Evolutionary conservation across 2,113 vertebrate species (phyloP), one percentile per base, ranked within the genome.

Genomic region (Turnix velox): DNA sequence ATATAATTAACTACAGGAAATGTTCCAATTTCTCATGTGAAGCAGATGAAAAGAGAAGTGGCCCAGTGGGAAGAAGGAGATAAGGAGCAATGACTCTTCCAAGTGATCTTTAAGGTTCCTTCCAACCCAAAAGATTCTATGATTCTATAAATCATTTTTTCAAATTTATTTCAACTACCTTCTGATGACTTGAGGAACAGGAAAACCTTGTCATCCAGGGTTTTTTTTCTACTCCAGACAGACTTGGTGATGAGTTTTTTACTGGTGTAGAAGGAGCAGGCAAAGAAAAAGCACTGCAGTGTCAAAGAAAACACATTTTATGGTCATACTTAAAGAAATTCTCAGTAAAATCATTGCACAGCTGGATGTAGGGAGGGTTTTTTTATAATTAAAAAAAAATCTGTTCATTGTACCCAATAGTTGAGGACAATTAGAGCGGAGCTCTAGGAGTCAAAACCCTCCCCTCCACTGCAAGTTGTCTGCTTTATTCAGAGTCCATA

Each of bases 331-430:
- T 37, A n/a, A 54, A 58, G 37, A 65, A 72, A n/a, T 49, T 25
- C 10, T 2, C 5, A n/a, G 46, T 43, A 42, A 80, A 54, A 39
- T 62, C 6, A 8, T 3, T 66, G 35, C 18, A 24, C 39, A 35
- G 8, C 1, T 3, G 18, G 16, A 40, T 0, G 0, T 45, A 37
- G 39, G 57, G 54, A 63, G 7, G 23, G 39, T 25, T 84, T 39
- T 42, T 25, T 84, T 39, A 6, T 18, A 20, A 11, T 42, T 31
- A 1, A 9, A 46, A 22, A 59, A 43, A 76, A 14, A n/a, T n/a
- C 5, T 37, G 4, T 37, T 62, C 8, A 4, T 23, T 23, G 16
- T 27, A 8, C 5, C n/a, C 65, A 27, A 13, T 30, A 71, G 39
- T 16, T 84, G 42, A 81, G 30, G 18, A 54, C 22, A 30, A 8